Evolutionary conservation across 2,888 invertebrate genomes (phyloP), one percentile per base, ranked within the genome.

Genomic region (Lasioglossum marginatum): DNA sequence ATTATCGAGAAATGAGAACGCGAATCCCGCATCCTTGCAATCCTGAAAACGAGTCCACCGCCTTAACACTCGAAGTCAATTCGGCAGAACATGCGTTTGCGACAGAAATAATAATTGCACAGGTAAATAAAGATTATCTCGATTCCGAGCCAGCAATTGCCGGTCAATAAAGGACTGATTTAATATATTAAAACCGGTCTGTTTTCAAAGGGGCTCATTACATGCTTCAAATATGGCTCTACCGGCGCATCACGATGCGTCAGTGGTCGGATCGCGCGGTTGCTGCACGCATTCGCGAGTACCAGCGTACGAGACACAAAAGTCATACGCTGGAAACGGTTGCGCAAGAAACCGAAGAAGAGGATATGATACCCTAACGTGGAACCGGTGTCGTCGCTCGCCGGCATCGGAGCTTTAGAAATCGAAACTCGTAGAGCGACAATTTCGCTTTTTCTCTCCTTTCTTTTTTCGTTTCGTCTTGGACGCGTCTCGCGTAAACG

Each of bases 301-400:
- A 52, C 73, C 48, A 60, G 27, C 8, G 60, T 23, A 16, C 31
- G 23, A 72, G 31, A 57, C 77, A 87, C 77, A 87, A 80, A 85
- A 80, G 74, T 80, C 77, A 66, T 66, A 74, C 43, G 73, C 37
- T 72, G 80, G 71, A 76, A 80, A 19, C 71, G 83, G 81, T 88
- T 86, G 82, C 82, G 83, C 81, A 88, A 88, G 81, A 85, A 85
- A 76, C 34, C 34, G 79, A 66, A 74, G 77, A 82, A 71, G 72
- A 75, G 37, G 83, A 74, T 74, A 73, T 2, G 57, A 40, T 77
- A 63, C 75, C 37, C 76, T 16, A 37, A 45, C 60, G 68, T 83
- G 77, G 68, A 85, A 77, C 83, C 73, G 83, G 82, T 73, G 79
- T 73, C 75, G 75, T 52, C 43, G 74, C 66, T 71, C 34, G 34